Percentiles rank a stretch among this genome's conserved stretches.
phyloP scores from a whole-genome alignment of 2,113 vertebrate species.

The Boleophthalmus pectinirostris region DNA sequence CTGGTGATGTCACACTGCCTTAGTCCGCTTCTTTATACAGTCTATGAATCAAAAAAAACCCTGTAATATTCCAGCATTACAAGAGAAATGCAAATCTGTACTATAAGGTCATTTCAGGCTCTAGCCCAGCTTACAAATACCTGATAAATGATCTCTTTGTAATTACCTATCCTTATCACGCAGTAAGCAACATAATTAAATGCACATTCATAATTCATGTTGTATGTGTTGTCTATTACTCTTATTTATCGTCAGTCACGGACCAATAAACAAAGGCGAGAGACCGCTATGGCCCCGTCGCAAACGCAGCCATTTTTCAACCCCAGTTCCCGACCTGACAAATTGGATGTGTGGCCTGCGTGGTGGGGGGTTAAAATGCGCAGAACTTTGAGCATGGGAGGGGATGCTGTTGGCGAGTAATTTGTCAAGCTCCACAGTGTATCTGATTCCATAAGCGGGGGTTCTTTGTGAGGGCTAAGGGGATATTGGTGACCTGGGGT shows the following conservation, averaged over 20 bases:
- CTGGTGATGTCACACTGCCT: no score
- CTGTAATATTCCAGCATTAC: neutral
- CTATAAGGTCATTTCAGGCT: neutral
- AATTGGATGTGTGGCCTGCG: slow-evolving; percentile 28
- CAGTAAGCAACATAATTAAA: slow-evolving; percentile 31
- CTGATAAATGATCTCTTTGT: slow-evolving; percentile 10
- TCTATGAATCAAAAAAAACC: neutral
- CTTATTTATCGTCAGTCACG: slow-evolving; percentile 46
- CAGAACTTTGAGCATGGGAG: slow-evolving; percentile 40
- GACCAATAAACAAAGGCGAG: slow-evolving; percentile 36
- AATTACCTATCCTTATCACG: slow-evolving; percentile 22
- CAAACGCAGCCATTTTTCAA: slow-evolving; percentile 54
- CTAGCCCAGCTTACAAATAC: neutral
- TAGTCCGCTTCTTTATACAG: no score
- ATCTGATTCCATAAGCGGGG: slow-evolving; percentile 52
- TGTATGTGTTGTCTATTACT: slow-evolving; percentile 23
- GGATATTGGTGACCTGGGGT: slow-evolving; percentile 52
- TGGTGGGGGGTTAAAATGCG: slow-evolving; percentile 18
- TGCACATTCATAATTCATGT: slow-evolving; percentile 15
- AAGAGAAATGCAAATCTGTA: neutral
- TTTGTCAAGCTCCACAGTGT: slow-evolving; percentile 55
- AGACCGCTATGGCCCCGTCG: slow-evolving; percentile 33
- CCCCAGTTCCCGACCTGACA: slow-evolving; percentile 56
- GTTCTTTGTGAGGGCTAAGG: slow-evolving; percentile 39
- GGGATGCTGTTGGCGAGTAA: slow-evolving; percentile 43